Conservation (phyloP, 1,140 invertebrate species). For the Drosophila rufa region DNA sequence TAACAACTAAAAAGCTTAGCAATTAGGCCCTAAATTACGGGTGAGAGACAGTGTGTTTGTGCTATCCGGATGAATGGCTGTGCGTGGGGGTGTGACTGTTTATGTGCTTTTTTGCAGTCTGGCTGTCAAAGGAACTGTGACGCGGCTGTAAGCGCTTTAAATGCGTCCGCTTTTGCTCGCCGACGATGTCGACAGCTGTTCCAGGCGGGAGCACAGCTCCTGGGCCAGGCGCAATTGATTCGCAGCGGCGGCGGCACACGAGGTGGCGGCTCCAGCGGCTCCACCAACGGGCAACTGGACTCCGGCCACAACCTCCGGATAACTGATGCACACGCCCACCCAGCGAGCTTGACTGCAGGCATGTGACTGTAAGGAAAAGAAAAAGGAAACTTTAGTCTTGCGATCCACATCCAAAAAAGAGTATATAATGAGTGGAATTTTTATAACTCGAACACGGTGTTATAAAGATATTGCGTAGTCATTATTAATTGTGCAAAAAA, state of each 20-base stretch:
- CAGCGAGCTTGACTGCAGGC: constrained; percentile 91
- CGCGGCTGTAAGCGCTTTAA: constrained; percentile 26
- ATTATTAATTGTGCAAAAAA: neutral
- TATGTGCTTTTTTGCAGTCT: constrained; percentile 49
- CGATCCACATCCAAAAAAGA: neutral
- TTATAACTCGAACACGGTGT: neutral
- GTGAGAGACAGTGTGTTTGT: constrained; percentile 51
- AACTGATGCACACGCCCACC: constrained; percentile 88
- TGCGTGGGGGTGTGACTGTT: constrained; percentile 44
- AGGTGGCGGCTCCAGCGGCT: constrained; percentile 52
- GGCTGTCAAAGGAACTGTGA: constrained; percentile 66
- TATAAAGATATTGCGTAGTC: constrained; percentile 12
- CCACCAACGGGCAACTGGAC: constrained; percentile 63
- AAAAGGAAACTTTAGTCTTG: constrained; percentile 10
- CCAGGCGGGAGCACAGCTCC: constrained; percentile 86
- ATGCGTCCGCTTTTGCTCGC: constrained; percentile 74
- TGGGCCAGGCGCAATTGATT: constrained; percentile 81
- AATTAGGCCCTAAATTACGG: constrained; percentile 59
- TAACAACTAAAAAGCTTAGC: constrained; percentile 62
- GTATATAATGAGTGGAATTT: constrained; percentile 2
- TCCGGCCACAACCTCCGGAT: constrained; percentile 84
- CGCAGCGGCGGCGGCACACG: constrained; percentile 73
- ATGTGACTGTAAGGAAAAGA: constrained; percentile 88
- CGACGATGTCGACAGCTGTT: constrained; percentile 86
- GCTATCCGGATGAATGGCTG: constrained; percentile 39